Conservation (phyloP, 2,888 invertebrate genomes). For the Acrobasis suavella region DNA sequence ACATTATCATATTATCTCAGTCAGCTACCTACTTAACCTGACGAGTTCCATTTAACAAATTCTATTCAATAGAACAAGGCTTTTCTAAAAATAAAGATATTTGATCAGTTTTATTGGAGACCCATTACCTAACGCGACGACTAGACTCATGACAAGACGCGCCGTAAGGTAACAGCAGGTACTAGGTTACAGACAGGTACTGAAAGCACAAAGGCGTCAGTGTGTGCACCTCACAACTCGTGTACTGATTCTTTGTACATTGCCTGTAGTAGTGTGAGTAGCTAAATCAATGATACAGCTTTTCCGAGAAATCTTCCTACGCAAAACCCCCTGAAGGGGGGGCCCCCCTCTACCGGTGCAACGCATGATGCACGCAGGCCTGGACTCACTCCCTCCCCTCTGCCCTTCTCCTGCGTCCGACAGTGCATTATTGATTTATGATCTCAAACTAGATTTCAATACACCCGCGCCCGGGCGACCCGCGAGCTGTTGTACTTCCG, state of each 20-base stretch:
- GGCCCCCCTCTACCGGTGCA: background rate
- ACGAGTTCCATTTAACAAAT: too few relatives aligned
- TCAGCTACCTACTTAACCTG: too few relatives aligned
- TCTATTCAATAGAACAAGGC: too few relatives aligned
- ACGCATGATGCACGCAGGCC: background rate
- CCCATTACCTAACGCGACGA: too few relatives aligned
- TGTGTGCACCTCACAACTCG: background rate
- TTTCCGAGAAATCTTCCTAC: background rate
- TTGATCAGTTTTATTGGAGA: too few relatives aligned
- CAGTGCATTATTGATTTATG: conserved; percentile 4
- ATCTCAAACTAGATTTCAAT: conserved; percentile 1
- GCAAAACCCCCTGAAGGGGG: background rate
- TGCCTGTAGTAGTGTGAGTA: background rate
- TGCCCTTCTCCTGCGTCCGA: background rate
- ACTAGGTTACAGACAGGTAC: background rate
- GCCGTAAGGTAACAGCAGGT: background rate
- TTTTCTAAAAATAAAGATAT: too few relatives aligned
- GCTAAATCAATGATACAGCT: background rate
- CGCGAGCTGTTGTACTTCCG: background rate
- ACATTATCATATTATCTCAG: too few relatives aligned
- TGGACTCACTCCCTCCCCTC: too few relatives aligned
- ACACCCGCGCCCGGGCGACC: background rate
- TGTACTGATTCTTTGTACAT: background rate
- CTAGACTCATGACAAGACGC: too few relatives aligned
- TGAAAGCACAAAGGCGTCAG: too few relatives aligned